Percentiles rank a stretch among this genome's conserved stretches.
phyloP scores from a whole-genome alignment of 1,140 invertebrate genomes.

The Steinernema khuongi region DNA sequence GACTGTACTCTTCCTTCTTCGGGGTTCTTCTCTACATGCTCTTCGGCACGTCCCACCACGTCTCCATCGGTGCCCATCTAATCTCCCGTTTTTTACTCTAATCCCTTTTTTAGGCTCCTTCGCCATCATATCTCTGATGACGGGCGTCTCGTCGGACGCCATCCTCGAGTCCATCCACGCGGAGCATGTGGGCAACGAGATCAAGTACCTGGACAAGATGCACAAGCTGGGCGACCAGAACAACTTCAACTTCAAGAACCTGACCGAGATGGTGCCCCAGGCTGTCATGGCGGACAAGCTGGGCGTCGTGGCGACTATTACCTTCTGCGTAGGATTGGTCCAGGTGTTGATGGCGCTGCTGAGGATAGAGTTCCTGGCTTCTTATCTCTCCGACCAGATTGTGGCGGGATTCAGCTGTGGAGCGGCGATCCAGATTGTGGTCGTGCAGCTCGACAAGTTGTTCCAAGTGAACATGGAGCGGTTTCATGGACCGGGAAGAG shows the following conservation, averaged over 20 bases:
- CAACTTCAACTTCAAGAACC: slow-evolving; percentile 2
- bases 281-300: background rate
- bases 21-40: background rate
- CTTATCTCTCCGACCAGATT: background rate
- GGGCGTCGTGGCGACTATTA: background rate
- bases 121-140: background rate
- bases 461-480: slow-evolving; percentile 5
- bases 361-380: background rate
- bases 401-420: slow-evolving; percentile 2
- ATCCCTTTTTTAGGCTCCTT: background rate
- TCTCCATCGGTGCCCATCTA: background rate
- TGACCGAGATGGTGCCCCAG: background rate
- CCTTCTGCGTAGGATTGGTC: background rate
- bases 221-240: background rate
- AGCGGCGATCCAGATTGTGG: background rate
- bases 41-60: background rate
- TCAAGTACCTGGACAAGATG: slow-evolving; percentile 8
- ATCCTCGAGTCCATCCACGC: background rate
- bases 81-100: background rate
- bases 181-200: background rate
- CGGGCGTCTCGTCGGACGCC: background rate
- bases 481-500: background rate
- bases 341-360: background rate
- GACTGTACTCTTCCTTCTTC: background rate
- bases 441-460: background rate